Evolutionary conservation across 2,888 invertebrate species (phyloP).

Genomic region (Agriopis aurantiaria): DNA sequence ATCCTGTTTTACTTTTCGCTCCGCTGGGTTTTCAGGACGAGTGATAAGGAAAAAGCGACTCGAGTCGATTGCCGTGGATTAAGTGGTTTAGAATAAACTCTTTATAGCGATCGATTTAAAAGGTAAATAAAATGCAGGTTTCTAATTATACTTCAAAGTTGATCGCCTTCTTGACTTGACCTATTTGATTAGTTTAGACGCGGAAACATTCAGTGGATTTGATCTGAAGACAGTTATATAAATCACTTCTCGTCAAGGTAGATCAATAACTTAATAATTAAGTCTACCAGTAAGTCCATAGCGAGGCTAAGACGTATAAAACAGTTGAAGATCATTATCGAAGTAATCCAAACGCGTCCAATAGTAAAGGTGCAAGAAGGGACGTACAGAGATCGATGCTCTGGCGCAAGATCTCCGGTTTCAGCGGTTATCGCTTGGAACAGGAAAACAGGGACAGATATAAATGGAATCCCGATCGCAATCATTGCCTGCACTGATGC

Average conservation of each 20-base stretch:
- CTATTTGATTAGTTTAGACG: constrained; percentile 38
- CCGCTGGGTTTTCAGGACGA: neutral
- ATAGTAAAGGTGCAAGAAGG: constrained; percentile 29
- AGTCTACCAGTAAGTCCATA: neutral
- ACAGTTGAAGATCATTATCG: constrained; percentile 13
- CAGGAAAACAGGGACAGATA: constrained; percentile 75
- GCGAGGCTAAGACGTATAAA: constrained; percentile 9
- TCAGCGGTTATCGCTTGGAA: constrained; percentile 55
- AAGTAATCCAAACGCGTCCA: constrained; percentile 21
- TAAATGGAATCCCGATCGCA: constrained; percentile 71
- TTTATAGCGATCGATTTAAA: constrained; percentile 7
- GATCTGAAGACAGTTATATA: constrained; percentile 20
- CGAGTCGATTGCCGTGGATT: constrained; percentile 1
- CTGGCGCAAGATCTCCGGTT: constrained; percentile 48
- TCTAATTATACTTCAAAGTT: constrained; percentile 32
- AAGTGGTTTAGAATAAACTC: constrained; percentile 11
- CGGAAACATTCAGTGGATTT: constrained; percentile 36
- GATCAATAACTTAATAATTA: constrained; percentile 17
- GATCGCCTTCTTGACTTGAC: constrained; percentile 40
- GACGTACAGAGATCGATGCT: constrained; percentile 47
- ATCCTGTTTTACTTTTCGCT: constrained; percentile 15
- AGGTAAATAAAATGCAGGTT: constrained; percentile 19
- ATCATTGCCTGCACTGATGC: constrained; percentile 47
- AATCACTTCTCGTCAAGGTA: constrained; percentile 36
- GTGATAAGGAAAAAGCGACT: constrained; percentile 19